phyloP scores from a whole-genome alignment of 2,797 vertebrate genomes.

The Siniperca obscura region DNA sequence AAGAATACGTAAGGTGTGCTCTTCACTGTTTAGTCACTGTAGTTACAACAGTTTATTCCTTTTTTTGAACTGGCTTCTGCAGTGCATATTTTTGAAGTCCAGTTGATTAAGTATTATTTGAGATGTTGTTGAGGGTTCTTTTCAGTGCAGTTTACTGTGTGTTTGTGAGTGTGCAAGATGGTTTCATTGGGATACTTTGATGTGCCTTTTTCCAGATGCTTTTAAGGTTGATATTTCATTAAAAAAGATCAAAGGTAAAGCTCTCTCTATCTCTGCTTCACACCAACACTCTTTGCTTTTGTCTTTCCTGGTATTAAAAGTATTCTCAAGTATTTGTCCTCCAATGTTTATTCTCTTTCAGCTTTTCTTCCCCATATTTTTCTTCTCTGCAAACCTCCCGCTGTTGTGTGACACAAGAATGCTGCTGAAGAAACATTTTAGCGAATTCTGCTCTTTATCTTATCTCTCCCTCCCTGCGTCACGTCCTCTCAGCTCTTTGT shows the following conservation, averaged over 20 bases:
- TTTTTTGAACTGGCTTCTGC: not conserved
- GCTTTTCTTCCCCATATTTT: not conserved
- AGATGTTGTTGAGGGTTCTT: slow-evolving; percentile 25
- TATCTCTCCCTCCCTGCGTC: not conserved
- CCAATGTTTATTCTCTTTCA: not conserved
- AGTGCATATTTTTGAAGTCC: not conserved
- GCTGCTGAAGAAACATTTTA: slow-evolving; percentile 19
- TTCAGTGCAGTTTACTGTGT: not conserved
- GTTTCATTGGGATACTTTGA: slow-evolving; percentile 60
- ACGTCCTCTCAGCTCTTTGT: slow-evolving; percentile 13
- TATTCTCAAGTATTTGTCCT: slow-evolving; percentile 15
- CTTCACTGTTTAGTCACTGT: not conserved
- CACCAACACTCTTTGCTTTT: slow-evolving; percentile 4
- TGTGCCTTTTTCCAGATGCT: slow-evolving; percentile 43
- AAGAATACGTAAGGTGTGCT: not conserved
- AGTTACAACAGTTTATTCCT: not conserved
- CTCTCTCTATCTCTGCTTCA: slow-evolving; percentile 3
- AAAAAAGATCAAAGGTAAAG: slow-evolving; percentile 51
- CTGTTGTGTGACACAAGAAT: not conserved
- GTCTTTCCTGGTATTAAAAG: slow-evolving; percentile 17
- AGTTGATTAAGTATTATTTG: slow-evolving; percentile 29
- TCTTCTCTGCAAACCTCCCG: not conserved
- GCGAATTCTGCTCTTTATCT: not conserved
- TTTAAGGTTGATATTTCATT: slow-evolving; percentile 55
- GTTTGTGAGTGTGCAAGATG: not conserved